Evolutionary conservation across 2,888 invertebrate species (phyloP), one percentile per base, ranked within the genome.

Genomic region (Phlogophora meticulosa): DNA sequence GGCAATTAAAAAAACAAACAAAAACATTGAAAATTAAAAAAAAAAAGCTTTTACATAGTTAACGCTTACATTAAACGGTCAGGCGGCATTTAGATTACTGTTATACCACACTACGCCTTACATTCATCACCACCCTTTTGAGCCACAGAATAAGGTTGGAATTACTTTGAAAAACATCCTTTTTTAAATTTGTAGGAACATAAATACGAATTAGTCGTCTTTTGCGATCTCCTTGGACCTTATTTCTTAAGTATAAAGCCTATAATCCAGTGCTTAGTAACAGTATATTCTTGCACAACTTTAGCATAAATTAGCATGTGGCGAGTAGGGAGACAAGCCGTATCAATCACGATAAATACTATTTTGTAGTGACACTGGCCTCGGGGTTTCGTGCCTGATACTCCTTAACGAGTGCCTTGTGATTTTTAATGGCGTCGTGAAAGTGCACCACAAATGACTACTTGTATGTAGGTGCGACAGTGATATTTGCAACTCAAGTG

Each of bases 261-360:
- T 1, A 67, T 56, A 45, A 48, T 72, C 4, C 4, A 24, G 7
- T 43, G 11, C 48, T 42, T 45, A 0, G 2, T 15, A 11, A 2
- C 4, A 5, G 1, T 9, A 9, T 40, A 61, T 45, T 28, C 17
- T 70, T 40, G 57, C 40, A 34, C 20, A 65, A 48, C 61, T 81
- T 83, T 80, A 68, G 82, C 79, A 85, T 85, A 81, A 84, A 85
- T 85, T 85, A 83, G 82, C 85, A 85, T 82, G 83, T 82, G 82
- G 74, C 76, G 78, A 83, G 81, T 79, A 76, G 72, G 78, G 79
- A 78, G 85, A 81, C 84, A 85, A 75, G 85, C 64, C 66, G 80
- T 84, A 86, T 85, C 86, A 85, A 85, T 86, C 85, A 86, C 75
- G 83, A 83, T 86, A 86, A 86, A 85, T 81, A 82, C 84, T 81